Evolutionary conservation across 2,888 invertebrate species (phyloP).

Genomic region (Lepeophtheirus nordmannii): DNA sequence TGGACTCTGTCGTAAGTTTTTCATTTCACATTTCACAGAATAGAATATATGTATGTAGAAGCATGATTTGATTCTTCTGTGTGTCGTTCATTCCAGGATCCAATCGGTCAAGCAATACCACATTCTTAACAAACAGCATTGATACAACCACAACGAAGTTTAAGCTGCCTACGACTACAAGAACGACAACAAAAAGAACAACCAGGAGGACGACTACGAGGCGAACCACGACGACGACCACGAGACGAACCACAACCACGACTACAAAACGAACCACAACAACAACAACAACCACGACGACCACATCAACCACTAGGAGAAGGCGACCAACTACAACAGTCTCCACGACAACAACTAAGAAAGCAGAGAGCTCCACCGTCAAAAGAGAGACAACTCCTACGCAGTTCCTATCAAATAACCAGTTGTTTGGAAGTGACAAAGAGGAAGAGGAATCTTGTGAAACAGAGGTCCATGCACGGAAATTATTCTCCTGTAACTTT

Average conservation of each 20-base stretch:
- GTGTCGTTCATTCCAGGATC: background rate
- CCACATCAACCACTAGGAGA: background rate
- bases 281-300: background rate
- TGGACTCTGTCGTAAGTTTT: slow-evolving; percentile 29
- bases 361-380: background rate
- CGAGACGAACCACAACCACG: slow-evolving; percentile 5
- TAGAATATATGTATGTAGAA: no score
- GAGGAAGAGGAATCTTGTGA: no score
- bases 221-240: background rate
- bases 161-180: background rate
- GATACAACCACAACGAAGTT: no score
- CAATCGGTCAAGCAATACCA: no score
- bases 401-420: no score
- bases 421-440: no score
- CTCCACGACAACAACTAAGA: background rate
- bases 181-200: background rate
- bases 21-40: background rate
- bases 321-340: background rate
- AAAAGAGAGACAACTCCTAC: no score
- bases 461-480: no score
- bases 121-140: no score
- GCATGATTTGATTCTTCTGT: no score
- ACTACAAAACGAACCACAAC: background rate
- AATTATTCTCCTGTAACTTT: background rate
- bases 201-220: background rate